Percentiles rank a stretch among this genome's conserved stretches.
Conservation (phyloP, 2,797 vertebrate species). For the Macrochelys suwanniensis region DNA sequence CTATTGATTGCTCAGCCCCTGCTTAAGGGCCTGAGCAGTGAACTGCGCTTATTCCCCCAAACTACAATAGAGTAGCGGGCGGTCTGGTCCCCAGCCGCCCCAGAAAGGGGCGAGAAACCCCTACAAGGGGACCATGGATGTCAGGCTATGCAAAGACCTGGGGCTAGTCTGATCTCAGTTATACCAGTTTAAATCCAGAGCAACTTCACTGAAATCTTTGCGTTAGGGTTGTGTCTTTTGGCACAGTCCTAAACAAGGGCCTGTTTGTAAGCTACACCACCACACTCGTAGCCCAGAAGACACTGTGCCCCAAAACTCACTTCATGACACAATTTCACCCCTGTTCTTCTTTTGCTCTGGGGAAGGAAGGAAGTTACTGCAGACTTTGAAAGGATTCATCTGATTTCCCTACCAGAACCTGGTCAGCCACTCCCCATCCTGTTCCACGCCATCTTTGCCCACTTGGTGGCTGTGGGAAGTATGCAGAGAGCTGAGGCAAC, state of each 20-base stretch:
- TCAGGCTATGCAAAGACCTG: background rate
- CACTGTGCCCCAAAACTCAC: background rate
- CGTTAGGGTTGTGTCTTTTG: background rate
- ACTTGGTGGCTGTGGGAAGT: background rate
- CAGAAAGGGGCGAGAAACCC: too few relatives aligned
- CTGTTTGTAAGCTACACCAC: background rate
- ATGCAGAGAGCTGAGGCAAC: background rate
- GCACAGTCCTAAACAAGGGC: background rate
- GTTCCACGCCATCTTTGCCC: background rate
- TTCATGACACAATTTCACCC: background rate
- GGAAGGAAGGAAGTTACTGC: background rate
- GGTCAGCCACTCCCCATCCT: background rate
- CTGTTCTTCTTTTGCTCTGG: background rate
- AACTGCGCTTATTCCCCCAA: too few relatives aligned
- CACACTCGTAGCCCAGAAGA: background rate
- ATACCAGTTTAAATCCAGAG: background rate
- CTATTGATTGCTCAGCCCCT: too few relatives aligned
- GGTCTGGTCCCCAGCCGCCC: too few relatives aligned
- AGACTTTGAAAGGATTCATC: background rate
- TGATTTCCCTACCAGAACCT: background rate
- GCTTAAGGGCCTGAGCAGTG: too few relatives aligned
- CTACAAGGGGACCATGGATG: slow-evolving; percentile 5
- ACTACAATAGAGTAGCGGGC: too few relatives aligned
- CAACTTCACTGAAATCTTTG: background rate
- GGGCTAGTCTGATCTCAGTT: slow-evolving; percentile 1